phyloP scores from a whole-genome alignment of 1,140 invertebrate genomes.

The Drosophila tristis region DNA sequence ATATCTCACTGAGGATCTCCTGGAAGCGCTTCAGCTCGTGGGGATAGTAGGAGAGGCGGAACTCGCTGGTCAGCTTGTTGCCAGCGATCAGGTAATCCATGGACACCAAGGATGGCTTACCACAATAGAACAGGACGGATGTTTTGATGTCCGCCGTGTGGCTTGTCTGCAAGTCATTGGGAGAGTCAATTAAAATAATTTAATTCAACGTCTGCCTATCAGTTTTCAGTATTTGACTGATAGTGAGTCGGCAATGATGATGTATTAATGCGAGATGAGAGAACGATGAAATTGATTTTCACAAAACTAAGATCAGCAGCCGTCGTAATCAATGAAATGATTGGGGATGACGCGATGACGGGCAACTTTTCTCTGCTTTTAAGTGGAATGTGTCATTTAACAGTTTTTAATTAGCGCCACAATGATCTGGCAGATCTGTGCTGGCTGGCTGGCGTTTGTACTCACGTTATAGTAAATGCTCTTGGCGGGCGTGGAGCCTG shows the following conservation, averaged over 20 bases:
- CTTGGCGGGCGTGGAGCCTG: slow-evolving; percentile 90
- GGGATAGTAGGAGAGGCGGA: slow-evolving; percentile 94
- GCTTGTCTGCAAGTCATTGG: slow-evolving; percentile 87
- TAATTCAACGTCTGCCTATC: slow-evolving; percentile 5
- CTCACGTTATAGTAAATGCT: slow-evolving; percentile 95
- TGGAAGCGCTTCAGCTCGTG: slow-evolving; percentile 90
- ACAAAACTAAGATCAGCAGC: slow-evolving; percentile 25
- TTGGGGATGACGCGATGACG: slow-evolving; percentile 54
- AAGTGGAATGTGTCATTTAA: slow-evolving; percentile 52
- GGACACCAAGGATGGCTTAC: slow-evolving; percentile 90
- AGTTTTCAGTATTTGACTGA: neutral
- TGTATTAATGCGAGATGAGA: slow-evolving; percentile 1
- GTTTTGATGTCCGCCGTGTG: slow-evolving; percentile 92
- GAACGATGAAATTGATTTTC: slow-evolving; percentile 11
- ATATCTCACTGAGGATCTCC: slow-evolving; percentile 89
- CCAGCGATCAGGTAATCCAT: slow-evolving; percentile 91
- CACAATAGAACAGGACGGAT: slow-evolving; percentile 90
- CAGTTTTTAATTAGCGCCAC: slow-evolving; percentile 55
- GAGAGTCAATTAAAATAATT: slow-evolving; percentile 23
- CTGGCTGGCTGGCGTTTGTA: slow-evolving; percentile 30
- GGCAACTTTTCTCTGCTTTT: slow-evolving; percentile 28
- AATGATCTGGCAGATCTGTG: slow-evolving; percentile 8
- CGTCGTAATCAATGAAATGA: slow-evolving; percentile 35
- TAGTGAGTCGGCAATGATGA: slow-evolving; percentile 19
- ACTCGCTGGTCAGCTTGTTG: slow-evolving; percentile 87